Evolutionary conservation across 2,113 vertebrate species (phyloP), one percentile per base, ranked within the genome.

Genomic region (Corynorhinus townsendii): DNA sequence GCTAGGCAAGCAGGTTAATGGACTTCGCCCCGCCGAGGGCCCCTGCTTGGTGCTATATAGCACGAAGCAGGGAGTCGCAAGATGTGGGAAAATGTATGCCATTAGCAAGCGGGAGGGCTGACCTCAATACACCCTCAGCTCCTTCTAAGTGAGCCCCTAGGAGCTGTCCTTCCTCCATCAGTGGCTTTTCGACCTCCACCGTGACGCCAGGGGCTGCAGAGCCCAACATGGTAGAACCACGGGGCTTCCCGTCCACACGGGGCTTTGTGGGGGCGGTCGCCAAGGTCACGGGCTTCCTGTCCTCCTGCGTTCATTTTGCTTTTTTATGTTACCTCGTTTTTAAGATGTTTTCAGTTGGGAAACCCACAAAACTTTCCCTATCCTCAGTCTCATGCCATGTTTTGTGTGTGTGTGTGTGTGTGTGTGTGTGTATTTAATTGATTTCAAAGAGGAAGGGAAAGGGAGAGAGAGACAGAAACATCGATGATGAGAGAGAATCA

Each of bases 211-310:
- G 2, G n/a, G 1, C 20, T 7, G 11, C 0, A 43, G 47, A 77
- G 45, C 8, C 4, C 30, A 26, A 5, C 0, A 0, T 11, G 0
- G 1, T n/a, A 35, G 68, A 76, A 40, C 40, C 81, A 52, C 38
- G 56, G 14, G n/a, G 11, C 35, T 75, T 62, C 69, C 38, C 3
- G 2, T 4, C 47, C 45, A 26, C 10, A 1, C 0, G 24, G 40
- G 15, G 5, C 56, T 15, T 7, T 24, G 47, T n/a, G 43, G 28
- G 14, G 33, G 11, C 1, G 0, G 17, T 7, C 12, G 17, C 68
- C 19, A 33, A 20, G 75, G 45, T 68, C 83, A 43, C 1, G 4
- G 7, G 20, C 35, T 90, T 72, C 62, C 77, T 54, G 10, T 11
- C 11, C 5, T 8, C 47, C 22, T 22, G 19, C 2, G 66, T 40